Percentiles rank a stretch among this genome's conserved stretches.
Conservation (phyloP, 2,888 invertebrate genomes). For the Aethes cnicana region DNA sequence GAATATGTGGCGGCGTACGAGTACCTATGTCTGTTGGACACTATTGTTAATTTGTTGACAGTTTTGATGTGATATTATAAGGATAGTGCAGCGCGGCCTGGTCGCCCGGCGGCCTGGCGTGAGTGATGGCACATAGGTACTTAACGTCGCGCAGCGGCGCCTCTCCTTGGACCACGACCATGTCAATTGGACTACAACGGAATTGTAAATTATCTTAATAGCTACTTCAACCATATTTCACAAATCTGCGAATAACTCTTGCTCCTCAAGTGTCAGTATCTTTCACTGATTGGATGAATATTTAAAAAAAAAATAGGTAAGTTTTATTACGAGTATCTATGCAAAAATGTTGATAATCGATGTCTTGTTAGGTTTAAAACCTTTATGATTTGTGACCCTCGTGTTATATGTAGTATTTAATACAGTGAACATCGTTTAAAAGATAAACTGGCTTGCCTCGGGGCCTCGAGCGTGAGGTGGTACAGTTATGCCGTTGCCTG, state of each 20-base stretch:
- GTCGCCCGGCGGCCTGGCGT: conserved; percentile 41
- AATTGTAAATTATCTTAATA: conserved; percentile 26
- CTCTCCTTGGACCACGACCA: conserved; percentile 45
- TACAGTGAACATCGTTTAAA: no score
- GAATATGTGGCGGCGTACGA: neutral
- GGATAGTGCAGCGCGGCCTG: conserved; percentile 30
- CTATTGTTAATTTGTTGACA: conserved; percentile 16
- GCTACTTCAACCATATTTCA: conserved; percentile 14
- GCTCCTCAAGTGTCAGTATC: neutral
- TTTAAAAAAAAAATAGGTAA: no score
- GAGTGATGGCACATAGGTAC: conserved; percentile 47
- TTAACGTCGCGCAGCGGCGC: conserved; percentile 41
- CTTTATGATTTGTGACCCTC: no score
- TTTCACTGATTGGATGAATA: no score
- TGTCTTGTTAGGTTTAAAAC: no score
- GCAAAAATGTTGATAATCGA: no score
- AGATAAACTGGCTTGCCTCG: no score
- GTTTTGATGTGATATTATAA: conserved; percentile 19
- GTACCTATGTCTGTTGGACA: conserved; percentile 6
- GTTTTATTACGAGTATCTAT: no score
- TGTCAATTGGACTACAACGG: conserved; percentile 56
- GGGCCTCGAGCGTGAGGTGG: no score
- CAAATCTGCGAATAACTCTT: conserved; percentile 14
- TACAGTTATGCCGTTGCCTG: no score
- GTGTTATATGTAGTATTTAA: no score